These are phyloP conservation scores for Anastrepha obliqua DNA, from an alignment of 1,140 invertebrate genomes.

Conservation along the genomic window DNA sequence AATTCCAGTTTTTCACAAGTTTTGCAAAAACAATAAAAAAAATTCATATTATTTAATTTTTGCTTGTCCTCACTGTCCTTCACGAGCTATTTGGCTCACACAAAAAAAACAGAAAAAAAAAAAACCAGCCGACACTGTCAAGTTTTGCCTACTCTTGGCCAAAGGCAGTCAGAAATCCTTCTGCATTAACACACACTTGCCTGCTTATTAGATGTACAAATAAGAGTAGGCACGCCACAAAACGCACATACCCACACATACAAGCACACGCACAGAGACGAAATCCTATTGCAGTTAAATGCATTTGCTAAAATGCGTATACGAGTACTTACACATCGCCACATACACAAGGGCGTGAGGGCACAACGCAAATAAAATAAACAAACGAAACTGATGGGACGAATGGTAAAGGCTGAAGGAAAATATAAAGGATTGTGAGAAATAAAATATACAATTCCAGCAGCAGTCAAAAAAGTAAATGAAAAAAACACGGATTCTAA, in stretches of 20 bases:
- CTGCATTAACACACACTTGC: not conserved
- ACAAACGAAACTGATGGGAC: not conserved
- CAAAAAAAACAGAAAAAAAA: too few relatives aligned
- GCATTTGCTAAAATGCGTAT: not conserved
- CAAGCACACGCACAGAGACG: not conserved
- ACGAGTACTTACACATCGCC: too few relatives aligned
- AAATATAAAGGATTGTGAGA: not conserved
- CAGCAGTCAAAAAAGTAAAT: not conserved
- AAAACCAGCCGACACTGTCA: too few relatives aligned
- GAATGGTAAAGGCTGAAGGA: not conserved
- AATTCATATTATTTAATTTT: too few relatives aligned
- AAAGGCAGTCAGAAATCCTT: not conserved
- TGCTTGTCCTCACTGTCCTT: too few relatives aligned
- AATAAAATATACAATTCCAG: not conserved
- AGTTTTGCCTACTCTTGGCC: not conserved
- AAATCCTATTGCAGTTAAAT: too few relatives aligned
- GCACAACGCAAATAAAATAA: not conserved
- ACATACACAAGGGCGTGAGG: not conserved
- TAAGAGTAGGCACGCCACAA: not conserved
- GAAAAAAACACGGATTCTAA: not conserved
- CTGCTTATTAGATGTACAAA: not conserved
- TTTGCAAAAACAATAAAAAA: too few relatives aligned
- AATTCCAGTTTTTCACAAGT: too few relatives aligned
- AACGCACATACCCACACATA: not conserved
- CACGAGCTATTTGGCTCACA: too few relatives aligned